Conservation (phyloP, 2,113 vertebrate genomes). For the Cervus canadensis region DNA sequence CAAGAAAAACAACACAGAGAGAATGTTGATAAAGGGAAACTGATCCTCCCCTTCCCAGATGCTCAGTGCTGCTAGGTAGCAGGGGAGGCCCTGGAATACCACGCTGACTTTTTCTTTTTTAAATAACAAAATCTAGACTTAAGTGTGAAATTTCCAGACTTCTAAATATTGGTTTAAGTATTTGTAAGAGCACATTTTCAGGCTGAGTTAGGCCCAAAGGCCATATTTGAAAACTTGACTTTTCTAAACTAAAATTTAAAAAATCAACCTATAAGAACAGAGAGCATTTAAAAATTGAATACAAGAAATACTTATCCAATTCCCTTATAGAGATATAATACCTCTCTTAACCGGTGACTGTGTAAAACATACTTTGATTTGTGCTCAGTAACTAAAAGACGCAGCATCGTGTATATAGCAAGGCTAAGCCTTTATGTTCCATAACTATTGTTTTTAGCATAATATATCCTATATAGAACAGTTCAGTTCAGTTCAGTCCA, state of each 20-base stretch:
- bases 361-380: background rate
- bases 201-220: background rate
- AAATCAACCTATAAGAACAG: background rate
- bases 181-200: background rate
- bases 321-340: background rate
- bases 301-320: background rate
- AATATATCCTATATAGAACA: background rate
- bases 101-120: background rate
- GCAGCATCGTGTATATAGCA: background rate
- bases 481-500: too few relatives aligned
- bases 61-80: background rate
- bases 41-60: background rate
- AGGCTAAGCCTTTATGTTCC: background rate
- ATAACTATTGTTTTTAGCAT: background rate
- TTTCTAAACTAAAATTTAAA: background rate
- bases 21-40: background rate
- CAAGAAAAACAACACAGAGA: background rate
- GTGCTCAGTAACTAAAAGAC: background rate
- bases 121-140: background rate
- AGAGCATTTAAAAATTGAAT: background rate
- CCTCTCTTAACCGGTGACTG: background rate
- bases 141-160: background rate
- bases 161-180: background rate
- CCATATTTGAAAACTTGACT: background rate
- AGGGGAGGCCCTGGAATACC: background rate